Percentiles rank a stretch among this genome's conserved stretches.
phyloP scores from a whole-genome alignment of 2,888 invertebrate genomes.

The Dicranocentrus wangi region DNA sequence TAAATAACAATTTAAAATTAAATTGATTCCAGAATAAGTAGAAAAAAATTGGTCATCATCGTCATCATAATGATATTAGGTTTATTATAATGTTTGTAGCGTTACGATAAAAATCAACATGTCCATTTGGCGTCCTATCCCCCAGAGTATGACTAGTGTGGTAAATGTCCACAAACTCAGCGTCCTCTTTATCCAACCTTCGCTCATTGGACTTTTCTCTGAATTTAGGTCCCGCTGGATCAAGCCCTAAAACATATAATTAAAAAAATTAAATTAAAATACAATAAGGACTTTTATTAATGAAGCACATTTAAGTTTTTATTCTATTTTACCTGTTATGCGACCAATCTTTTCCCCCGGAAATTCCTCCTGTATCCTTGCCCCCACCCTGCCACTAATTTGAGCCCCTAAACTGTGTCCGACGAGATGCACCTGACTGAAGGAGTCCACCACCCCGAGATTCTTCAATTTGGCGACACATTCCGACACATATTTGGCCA shows the following conservation, averaged over 20 bases:
- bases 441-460: background rate
- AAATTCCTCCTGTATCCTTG: background rate
- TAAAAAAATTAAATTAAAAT: no score
- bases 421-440: background rate
- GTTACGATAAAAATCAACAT: slow-evolving; percentile 4
- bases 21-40: background rate
- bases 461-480: background rate
- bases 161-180: background rate
- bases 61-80: background rate
- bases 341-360: background rate
- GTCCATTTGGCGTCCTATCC: background rate
- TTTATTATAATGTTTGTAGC: no score
- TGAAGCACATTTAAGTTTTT: no score
- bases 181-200: background rate
- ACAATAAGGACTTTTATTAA: no score
- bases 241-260: no score
- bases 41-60: background rate
- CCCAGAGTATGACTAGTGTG: background rate
- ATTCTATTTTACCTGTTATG: no score
- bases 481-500: background rate
- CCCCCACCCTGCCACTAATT: slow-evolving; percentile 76
- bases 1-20: background rate
- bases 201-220: background rate
- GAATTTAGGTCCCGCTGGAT: background rate
- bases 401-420: background rate